These are phyloP conservation scores for Oscheius sp. DNA, from an alignment of 2,888 invertebrate species.

Conservation along the genomic window DNA sequence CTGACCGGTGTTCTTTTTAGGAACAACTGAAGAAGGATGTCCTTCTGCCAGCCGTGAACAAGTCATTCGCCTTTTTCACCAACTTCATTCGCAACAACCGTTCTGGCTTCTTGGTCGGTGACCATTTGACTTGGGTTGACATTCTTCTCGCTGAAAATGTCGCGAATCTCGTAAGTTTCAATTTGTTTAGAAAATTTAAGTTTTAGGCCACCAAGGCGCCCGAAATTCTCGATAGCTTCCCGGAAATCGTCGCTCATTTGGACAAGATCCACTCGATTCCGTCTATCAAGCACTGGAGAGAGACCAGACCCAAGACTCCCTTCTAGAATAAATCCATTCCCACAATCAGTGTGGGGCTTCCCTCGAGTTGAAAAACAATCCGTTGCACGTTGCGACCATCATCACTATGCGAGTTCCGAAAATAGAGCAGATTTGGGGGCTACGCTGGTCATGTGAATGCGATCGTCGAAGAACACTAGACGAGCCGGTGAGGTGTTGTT, in stretches of 20 bases:
- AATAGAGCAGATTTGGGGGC: no score
- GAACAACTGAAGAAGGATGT: conserved; percentile 45
- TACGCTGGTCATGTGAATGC: no score
- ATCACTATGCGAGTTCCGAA: no score
- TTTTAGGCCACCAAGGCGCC: conserved; percentile 1
- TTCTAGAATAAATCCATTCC: conserved; percentile 16
- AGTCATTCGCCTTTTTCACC: conserved; percentile 56
- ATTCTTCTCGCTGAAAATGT: conserved; percentile 56
- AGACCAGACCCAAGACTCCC: conserved; percentile 58
- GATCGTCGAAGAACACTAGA: no score
- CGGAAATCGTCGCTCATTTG: conserved; percentile 42
- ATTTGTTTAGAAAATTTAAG: background rate
- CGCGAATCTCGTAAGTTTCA: conserved; percentile 8
- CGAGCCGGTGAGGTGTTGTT: no score
- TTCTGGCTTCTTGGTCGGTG: conserved; percentile 60
- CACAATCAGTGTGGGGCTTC: background rate
- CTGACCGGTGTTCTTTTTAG: background rate
- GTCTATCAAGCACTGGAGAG: conserved; percentile 61
- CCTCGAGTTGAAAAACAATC: conserved; percentile 4
- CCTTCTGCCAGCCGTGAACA: conserved; percentile 58
- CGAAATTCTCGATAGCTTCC: conserved; percentile 9
- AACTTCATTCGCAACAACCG: conserved; percentile 45
- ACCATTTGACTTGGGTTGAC: conserved; percentile 62
- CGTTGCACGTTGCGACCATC: background rate
- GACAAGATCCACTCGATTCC: conserved; percentile 64